Percentiles rank a stretch among this genome's conserved stretches.
These are phyloP conservation scores for Phodopus roborovskii DNA, from an alignment of 2,113 vertebrate genomes.

Conservation along the genomic window DNA sequence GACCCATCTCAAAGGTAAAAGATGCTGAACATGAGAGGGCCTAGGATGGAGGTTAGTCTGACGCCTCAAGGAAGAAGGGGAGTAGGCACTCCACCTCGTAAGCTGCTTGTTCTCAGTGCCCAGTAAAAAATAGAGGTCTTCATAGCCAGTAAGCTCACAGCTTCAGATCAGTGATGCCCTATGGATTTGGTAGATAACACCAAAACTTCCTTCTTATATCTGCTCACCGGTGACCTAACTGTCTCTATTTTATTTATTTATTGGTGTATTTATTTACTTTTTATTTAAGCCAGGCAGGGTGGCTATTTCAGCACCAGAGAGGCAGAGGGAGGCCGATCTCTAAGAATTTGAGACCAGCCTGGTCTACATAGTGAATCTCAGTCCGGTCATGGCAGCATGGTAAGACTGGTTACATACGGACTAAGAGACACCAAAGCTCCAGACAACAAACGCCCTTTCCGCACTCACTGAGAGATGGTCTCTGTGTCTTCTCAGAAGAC, in stretches of 20 bases:
- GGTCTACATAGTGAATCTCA: neutral
- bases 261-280: neutral
- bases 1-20: constrained; percentile 80
- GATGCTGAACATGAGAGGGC: constrained; percentile 53
- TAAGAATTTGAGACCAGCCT: neutral
- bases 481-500: neutral
- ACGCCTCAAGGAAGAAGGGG: neutral
- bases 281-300: neutral
- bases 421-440: neutral
- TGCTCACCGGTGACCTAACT: too few species aligned
- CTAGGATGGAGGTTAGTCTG: neutral
- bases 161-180: too few species aligned
- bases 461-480: neutral
- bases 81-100: neutral
- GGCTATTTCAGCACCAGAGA: neutral
- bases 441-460: neutral
- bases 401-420: neutral
- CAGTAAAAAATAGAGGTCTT: neutral
- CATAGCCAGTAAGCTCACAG: too few species aligned
- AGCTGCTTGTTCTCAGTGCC: neutral
- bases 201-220: neutral
- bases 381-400: neutral
- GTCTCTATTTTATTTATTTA: neutral
- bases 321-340: neutral
- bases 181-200: neutral